Evolutionary conservation across 2,113 vertebrate species (phyloP).

Genomic region (Oryzias javanicus): DNA sequence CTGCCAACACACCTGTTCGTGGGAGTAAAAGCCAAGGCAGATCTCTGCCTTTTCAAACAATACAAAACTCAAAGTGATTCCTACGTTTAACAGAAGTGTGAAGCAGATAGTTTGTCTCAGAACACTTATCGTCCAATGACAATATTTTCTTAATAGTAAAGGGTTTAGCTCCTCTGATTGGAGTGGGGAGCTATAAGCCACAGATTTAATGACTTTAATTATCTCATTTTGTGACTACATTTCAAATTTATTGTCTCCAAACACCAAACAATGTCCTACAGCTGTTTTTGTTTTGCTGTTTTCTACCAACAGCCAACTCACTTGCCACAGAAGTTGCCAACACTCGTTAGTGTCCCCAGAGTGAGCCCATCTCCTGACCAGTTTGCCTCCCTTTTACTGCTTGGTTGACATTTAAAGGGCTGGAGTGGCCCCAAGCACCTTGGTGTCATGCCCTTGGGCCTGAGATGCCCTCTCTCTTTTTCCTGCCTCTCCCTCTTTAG

Average conservation of each 20-base stretch:
- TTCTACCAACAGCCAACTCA: slow-evolving; percentile 23
- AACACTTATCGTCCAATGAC: no score
- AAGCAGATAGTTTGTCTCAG: no score
- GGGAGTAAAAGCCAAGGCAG: no score
- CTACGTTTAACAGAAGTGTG: no score
- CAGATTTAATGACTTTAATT: slow-evolving; percentile 32
- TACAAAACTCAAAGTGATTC: no score
- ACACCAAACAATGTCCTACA: slow-evolving; percentile 17
- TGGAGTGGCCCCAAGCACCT: slow-evolving; percentile 71
- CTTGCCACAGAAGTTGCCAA: slow-evolving; percentile 43
- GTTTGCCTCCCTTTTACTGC: slow-evolving; percentile 39
- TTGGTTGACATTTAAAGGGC: slow-evolving; percentile 82
- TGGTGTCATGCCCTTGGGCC: slow-evolving; percentile 75
- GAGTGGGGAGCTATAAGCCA: slow-evolving; percentile 38
- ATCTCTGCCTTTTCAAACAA: no score
- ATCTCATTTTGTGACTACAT: slow-evolving; percentile 9
- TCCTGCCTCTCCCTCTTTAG: slow-evolving; percentile 25
- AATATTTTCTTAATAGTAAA: no score
- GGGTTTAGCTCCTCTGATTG: slow-evolving; percentile 4
- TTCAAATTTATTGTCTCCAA: slow-evolving; percentile 34
- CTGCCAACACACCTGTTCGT: no score
- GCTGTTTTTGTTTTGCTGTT: background rate
- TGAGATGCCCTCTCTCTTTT: slow-evolving; percentile 66
- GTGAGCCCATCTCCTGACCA: slow-evolving; percentile 29
- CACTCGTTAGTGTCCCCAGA: slow-evolving; percentile 42